Conservation (phyloP, 2,113 vertebrate genomes). For the Octodon degus region DNA sequence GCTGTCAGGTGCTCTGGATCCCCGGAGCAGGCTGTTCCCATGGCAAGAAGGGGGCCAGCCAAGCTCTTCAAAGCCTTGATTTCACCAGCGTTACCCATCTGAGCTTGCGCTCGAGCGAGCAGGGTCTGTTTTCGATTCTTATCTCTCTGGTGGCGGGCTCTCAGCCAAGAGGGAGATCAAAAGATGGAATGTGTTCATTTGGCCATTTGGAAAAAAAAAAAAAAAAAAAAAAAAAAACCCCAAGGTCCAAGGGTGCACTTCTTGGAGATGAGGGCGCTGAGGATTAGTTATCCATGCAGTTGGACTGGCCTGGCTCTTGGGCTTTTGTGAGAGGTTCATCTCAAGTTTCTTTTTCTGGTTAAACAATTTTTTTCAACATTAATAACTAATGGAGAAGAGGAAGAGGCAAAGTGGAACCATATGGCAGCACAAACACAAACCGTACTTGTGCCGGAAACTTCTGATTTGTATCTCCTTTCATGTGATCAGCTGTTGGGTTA, state of each 20-base stretch:
- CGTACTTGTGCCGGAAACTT: conserved; percentile 52
- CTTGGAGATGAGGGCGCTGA: conserved; percentile 11
- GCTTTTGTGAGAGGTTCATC: conserved; percentile 66
- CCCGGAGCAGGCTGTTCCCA: not conserved
- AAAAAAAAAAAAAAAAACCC: not conserved
- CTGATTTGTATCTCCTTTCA: conserved; percentile 74
- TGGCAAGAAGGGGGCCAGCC: not conserved
- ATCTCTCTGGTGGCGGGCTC: conserved; percentile 66
- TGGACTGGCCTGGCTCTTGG: conserved; percentile 62
- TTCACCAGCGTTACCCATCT: not conserved
- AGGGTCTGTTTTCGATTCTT: conserved; percentile 37
- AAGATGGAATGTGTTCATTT: conserved; percentile 40
- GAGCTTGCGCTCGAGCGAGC: not conserved
- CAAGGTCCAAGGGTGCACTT: not conserved
- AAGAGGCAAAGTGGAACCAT: conserved; percentile 81
- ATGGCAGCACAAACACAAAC: conserved; percentile 60
- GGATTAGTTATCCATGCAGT: conserved; percentile 36
- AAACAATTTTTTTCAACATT: conserved; percentile 77
- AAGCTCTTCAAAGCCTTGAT: not conserved
- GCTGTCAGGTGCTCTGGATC: accelerated
- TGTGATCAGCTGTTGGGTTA: conserved; percentile 67
- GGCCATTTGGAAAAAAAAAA: conserved; percentile 22
- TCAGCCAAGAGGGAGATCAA: conserved; percentile 68
- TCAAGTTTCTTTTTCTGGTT: conserved; percentile 76
- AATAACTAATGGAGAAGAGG: conserved; percentile 76